These are phyloP conservation scores for Calephelis perditalis DNA, from an alignment of 2,888 invertebrate genomes.

Conservation along the genomic window DNA sequence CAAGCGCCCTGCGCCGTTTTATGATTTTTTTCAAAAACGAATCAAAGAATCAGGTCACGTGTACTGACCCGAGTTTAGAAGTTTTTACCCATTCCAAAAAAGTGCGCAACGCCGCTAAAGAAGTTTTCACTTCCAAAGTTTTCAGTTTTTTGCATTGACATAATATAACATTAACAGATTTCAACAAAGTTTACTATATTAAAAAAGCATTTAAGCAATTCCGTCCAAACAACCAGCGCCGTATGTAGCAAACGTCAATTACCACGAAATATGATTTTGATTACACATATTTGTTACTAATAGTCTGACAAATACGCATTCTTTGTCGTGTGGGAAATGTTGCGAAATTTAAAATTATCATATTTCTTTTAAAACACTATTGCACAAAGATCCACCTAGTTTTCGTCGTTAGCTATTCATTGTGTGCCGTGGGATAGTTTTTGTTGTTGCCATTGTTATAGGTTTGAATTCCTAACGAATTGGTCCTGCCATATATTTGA, in stretches of 20 bases:
- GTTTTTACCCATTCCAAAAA: too few species aligned
- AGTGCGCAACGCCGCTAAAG: too few species aligned
- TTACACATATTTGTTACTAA: conserved; percentile 68
- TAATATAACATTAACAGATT: too few species aligned
- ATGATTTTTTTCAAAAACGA: too few species aligned
- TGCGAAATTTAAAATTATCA: conserved; percentile 78
- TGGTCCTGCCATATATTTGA: conserved; percentile 34
- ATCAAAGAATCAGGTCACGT: too few species aligned
- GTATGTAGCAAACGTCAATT: conserved; percentile 10
- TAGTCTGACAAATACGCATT: conserved; percentile 42
- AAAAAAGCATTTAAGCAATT: too few species aligned
- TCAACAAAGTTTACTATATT: too few species aligned
- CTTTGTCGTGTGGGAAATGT: conserved; percentile 70
- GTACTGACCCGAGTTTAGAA: too few species aligned
- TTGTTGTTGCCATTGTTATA: conserved; percentile 61
- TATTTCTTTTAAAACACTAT: conserved; percentile 76
- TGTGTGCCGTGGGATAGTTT: conserved; percentile 73
- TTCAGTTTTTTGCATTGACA: too few species aligned
- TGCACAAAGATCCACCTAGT: conserved; percentile 79
- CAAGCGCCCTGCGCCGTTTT: too few species aligned
- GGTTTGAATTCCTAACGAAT: conserved; percentile 63
- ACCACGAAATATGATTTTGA: conserved; percentile 66
- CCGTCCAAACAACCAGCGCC: not conserved
- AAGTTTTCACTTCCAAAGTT: too few species aligned
- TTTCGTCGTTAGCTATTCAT: conserved; percentile 76